A percentile compares a stretch with the other conserved stretches of the same genome.
phyloP scores from a whole-genome alignment of 1,140 invertebrate species.

The Bombyx mori region DNA sequence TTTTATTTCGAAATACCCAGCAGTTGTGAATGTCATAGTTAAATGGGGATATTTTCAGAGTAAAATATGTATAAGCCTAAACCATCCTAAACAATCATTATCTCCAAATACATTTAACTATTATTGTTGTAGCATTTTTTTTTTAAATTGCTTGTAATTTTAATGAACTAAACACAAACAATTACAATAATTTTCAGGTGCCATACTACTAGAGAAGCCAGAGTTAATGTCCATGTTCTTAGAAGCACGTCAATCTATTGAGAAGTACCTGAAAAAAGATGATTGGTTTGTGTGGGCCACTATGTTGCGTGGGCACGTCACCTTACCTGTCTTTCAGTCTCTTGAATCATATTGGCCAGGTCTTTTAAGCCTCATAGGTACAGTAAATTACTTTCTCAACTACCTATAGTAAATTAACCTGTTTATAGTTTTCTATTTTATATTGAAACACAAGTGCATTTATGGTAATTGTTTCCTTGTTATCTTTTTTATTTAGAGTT shows the following conservation, averaged over 20 bases:
- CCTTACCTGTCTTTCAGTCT: constrained; percentile 97
- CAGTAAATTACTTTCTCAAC: constrained; percentile 18
- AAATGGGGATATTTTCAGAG: no score
- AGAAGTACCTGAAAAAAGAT: constrained; percentile 91
- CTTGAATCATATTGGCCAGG: constrained; percentile 99
- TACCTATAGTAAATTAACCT: no score
- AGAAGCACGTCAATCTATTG: constrained; percentile 85
- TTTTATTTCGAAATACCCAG: no score
- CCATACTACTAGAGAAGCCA: constrained; percentile 84
- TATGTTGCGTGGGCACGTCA: constrained; percentile 95
- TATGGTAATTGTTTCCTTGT: no score
- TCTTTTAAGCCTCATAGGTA: constrained; percentile 89
- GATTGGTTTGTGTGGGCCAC: constrained; percentile 98
- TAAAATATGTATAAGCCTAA: no score
- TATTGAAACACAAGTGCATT: no score
- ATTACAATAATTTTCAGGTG: constrained; percentile 56
- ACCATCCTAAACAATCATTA: no score
- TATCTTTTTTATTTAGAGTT: no score
- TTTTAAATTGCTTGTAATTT: not conserved
- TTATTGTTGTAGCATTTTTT: not conserved
- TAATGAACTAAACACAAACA: no score
- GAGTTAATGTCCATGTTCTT: constrained; percentile 93
- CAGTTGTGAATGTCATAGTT: no score
- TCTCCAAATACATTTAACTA: no score
- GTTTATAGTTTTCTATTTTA: no score